Base-by-base conservation (phyloP, 2,797 vertebrate species). In the Amniataba percoides region DNA sequence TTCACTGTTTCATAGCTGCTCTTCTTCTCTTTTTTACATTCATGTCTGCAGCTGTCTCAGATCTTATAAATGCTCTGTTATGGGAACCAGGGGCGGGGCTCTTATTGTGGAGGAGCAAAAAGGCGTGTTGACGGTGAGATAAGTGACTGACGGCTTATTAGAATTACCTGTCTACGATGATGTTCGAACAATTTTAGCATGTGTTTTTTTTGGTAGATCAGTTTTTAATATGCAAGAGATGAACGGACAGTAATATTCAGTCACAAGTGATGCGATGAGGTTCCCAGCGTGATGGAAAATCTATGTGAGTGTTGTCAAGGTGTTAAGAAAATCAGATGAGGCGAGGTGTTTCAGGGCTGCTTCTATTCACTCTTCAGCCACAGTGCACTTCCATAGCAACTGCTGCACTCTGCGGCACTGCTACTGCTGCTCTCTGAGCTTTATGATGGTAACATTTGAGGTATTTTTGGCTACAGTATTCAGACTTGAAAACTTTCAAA, bases 351-450 rank as follows among this genome's bases (percentile, higher is more conserved):
- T n/a, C 16, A 13, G n/a, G 27, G 40, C 31, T 15, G 5, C 16
- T 61, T 65, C 64, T 40, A 40, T 57, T 64, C 51, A 51, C 52
- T 60, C 53, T 25, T 9, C 49, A 42, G 46, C 21, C 31, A 59
- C 19, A 67, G 67, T 45, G 18, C 60, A 61, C 71, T 85, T 71
- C 71, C 71, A 82, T 78, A 68, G 71, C 68, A 81, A 77, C 72
- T 36, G 49, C 49, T 55, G 36, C 62, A 34, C 25, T 68, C 5
- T 64, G 65, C 11, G 16, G 53, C 13, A 65, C 48, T 3, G 21
- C 25, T n/a, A 14, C 45, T 25, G 5, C 55, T 67, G 56, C 7
- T 46, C 63, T 55, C 39, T 58, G 52, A 77, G 67, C 62, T 66
- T 68, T 42, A 48, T 66, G 43, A 5, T 49, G 3, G 39, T 31